Evolutionary conservation across 1,140 invertebrate genomes (phyloP).

Genomic region (Drosophila parabipectinata): DNA sequence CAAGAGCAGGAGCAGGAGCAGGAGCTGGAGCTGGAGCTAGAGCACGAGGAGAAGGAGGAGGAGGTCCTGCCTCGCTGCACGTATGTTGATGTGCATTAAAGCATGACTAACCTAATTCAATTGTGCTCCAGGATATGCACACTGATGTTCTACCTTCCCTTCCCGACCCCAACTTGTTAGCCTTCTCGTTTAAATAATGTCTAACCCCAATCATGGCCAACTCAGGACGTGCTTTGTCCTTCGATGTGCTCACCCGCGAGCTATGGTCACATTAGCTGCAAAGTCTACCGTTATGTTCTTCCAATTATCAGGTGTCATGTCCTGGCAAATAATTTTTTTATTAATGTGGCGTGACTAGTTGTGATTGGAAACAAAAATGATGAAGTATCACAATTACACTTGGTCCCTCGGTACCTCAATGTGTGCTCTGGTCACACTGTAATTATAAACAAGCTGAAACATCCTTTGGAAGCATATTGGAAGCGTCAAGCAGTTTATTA

Average conservation of each 20-base stretch:
- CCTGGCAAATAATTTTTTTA: too few relatives aligned
- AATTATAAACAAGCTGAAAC: neutral
- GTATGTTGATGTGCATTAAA: constrained; percentile 82
- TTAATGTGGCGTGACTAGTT: too few relatives aligned
- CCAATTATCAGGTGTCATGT: neutral
- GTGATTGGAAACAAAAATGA: too few relatives aligned
- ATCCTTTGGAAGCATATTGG: neutral
- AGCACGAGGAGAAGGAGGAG: neutral
- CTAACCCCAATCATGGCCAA: constrained; percentile 58
- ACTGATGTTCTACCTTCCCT: constrained; percentile 11
- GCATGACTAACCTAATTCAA: constrained; percentile 82
- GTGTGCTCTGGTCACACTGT: too few relatives aligned
- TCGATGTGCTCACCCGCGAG: constrained; percentile 18
- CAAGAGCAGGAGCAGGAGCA: neutral
- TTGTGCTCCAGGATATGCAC: constrained; percentile 80
- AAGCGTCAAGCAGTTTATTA: constrained; percentile 9
- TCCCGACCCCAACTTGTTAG: constrained; percentile 16
- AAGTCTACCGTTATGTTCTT: constrained; percentile 8
- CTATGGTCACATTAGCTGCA: constrained; percentile 48
- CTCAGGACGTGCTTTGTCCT: constrained; percentile 37
- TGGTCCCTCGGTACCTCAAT: too few relatives aligned
- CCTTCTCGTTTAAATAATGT: constrained; percentile 67
- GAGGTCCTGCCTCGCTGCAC: constrained; percentile 70
- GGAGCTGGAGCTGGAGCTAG: neutral
- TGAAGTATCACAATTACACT: too few relatives aligned